Percentiles rank a stretch among this genome's conserved stretches.
Conservation (phyloP, 2,888 invertebrate species). For the Shargacucullia verbasci region DNA sequence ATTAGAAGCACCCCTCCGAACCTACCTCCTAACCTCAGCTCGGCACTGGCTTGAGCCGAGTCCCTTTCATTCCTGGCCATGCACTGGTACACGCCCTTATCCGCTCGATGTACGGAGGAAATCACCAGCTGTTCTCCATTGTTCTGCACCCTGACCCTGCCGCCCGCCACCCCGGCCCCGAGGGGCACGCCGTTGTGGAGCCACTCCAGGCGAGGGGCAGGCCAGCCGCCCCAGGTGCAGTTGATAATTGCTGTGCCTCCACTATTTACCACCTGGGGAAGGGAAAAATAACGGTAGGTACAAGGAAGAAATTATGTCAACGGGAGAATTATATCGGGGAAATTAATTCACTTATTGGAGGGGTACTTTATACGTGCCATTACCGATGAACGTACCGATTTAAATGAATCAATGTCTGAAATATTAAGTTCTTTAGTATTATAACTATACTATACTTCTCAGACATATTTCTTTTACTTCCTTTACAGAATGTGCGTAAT, state of each 20-base stretch:
- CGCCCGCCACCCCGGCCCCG: constrained; percentile 80
- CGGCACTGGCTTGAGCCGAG: constrained; percentile 94
- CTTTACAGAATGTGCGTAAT: not conserved
- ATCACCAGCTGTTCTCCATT: constrained; percentile 81
- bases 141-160: constrained; percentile 73
- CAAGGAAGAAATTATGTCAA: too few species aligned
- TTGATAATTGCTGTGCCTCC: constrained; percentile 95
- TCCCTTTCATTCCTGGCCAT: constrained; percentile 94
- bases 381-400: too few species aligned
- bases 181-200: constrained; percentile 92
- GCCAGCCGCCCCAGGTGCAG: constrained; percentile 95
- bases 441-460: too few species aligned
- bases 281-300: not conserved
- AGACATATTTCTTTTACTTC: not conserved
- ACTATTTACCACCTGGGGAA: constrained; percentile 93
- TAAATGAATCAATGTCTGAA: too few species aligned
- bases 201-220: constrained; percentile 92
- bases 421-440: too few species aligned
- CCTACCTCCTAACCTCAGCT: constrained; percentile 93
- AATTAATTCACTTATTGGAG: too few species aligned
- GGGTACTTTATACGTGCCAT: too few species aligned
- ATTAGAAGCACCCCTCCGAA: not conserved
- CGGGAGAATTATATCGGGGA: too few species aligned
- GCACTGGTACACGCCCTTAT: constrained; percentile 97
- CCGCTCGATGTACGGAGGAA: constrained; percentile 91